A percentile compares a stretch with the other conserved stretches of the same genome.
Conservation (phyloP, 2,888 invertebrate genomes). For the Onchidella celtica region DNA sequence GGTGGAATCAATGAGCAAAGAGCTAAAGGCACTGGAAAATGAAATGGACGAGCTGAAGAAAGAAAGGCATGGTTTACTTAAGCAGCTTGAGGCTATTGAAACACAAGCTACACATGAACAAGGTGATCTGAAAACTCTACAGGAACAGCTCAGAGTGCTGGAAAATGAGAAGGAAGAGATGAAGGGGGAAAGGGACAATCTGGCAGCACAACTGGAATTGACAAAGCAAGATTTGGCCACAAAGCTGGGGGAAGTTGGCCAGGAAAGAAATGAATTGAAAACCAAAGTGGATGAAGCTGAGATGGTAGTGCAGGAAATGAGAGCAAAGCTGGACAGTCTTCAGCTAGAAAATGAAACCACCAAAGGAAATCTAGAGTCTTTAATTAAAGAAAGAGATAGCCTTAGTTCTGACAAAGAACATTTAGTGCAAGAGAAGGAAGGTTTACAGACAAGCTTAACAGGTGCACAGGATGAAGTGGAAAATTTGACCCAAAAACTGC, state of each 20-base stretch:
- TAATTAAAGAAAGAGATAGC: slow-evolving; percentile 14
- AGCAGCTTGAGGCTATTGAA: slow-evolving; percentile 13
- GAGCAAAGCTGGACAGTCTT: not conserved
- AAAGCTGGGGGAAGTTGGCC: not conserved
- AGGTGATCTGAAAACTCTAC: not conserved
- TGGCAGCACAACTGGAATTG: not conserved
- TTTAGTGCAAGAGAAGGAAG: slow-evolving; percentile 23
- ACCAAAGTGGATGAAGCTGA: slow-evolving; percentile 5
- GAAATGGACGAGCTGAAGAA: not conserved
- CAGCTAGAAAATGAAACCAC: not conserved
- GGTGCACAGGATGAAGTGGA: slow-evolving; percentile 15
- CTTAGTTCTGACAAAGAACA: slow-evolving; percentile 28
- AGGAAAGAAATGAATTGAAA: slow-evolving; percentile 4
- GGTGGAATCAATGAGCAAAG: not conserved
- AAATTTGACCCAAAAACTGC: slow-evolving; percentile 17
- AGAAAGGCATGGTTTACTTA: slow-evolving; percentile 26
- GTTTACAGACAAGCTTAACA: not conserved
- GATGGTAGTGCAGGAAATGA: not conserved
- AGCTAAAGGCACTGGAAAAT: slow-evolving; percentile 15
- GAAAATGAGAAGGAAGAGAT: slow-evolving; percentile 30
- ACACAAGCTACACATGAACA: too few relatives aligned
- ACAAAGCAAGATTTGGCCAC: not conserved
- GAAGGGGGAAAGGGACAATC: slow-evolving; percentile 11
- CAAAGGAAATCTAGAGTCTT: not conserved
- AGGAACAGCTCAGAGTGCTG: not conserved